Evolutionary conservation across 2,888 invertebrate species (phyloP), one percentile per base, ranked within the genome.

Genomic region (Cryptosula pallasiana): DNA sequence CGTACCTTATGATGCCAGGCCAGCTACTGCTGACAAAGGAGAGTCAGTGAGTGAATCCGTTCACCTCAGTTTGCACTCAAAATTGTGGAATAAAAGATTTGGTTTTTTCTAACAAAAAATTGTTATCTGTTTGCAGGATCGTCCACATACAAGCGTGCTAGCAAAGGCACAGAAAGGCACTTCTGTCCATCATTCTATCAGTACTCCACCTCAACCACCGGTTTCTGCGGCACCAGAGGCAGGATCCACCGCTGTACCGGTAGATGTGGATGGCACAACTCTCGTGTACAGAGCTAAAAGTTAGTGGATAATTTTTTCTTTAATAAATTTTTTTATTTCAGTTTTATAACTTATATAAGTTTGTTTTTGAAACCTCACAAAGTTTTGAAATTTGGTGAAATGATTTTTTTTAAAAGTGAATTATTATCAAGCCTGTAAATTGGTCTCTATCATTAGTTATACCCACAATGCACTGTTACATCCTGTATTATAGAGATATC

Each of bases 21-120:
- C 82, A 20, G 77, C 77, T 2, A 83, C 83, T 45, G 82, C 82
- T 58, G 81, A 81, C 73, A 77, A 78, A 55, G 81, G 78, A 20
- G 78, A 70, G 27, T 71, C 72, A 35, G 72, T 73, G 27, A n/a
- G n/a, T n/a, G n/a, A n/a, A n/a, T n/a, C n/a, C n/a, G n/a, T n/a
- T n/a, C n/a, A n/a, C n/a, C n/a, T n/a, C n/a, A n/a, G n/a, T n/a
- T n/a, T n/a, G n/a, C n/a, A n/a, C n/a, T n/a, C n/a, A n/a, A n/a
- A n/a, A n/a, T n/a, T n/a, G n/a, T n/a, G n/a, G n/a, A n/a, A n/a
- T n/a, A n/a, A n/a, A n/a, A n/a, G n/a, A n/a, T n/a, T n/a, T n/a
- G n/a, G n/a, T n/a, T n/a, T n/a, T n/a, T n/a, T n/a, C n/a, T n/a
- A n/a, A n/a, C n/a, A n/a, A n/a, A n/a, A n/a, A n/a, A n/a, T n/a